Percentiles rank a stretch among this genome's conserved stretches.
These are phyloP conservation scores for Drosophila quadrilineata DNA, from an alignment of 1,140 invertebrate genomes.

Conservation along the genomic window DNA sequence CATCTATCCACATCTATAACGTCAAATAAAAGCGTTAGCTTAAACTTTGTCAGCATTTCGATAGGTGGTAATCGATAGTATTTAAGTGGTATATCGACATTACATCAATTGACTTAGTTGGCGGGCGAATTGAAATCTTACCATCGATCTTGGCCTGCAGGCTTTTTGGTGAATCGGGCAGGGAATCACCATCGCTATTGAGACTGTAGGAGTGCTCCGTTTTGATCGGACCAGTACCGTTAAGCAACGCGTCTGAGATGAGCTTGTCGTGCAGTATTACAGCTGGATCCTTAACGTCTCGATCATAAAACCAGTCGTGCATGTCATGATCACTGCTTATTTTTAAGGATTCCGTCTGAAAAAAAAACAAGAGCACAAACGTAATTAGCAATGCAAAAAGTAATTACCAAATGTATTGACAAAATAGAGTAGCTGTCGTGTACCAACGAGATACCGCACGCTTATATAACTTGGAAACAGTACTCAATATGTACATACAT, in stretches of 20 bases:
- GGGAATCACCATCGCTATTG: constrained; percentile 86
- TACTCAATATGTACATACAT: constrained; percentile 42
- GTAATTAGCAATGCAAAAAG: constrained; percentile 26
- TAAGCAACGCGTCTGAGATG: constrained; percentile 92
- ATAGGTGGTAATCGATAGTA: constrained; percentile 40
- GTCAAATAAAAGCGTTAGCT: constrained; percentile 14
- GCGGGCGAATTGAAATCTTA: constrained; percentile 78
- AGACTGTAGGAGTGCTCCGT: constrained; percentile 92
- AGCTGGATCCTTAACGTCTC: constrained; percentile 80
- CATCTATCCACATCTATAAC: no score
- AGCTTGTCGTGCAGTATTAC: constrained; percentile 93
- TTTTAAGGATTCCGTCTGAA: constrained; percentile 85
- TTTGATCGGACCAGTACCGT: constrained; percentile 89
- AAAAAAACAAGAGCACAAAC: constrained; percentile 42
- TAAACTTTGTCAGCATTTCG: constrained; percentile 26
- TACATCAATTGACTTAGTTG: no score
- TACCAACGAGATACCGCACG: constrained; percentile 57
- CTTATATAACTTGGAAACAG: constrained; percentile 65
- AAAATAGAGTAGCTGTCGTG: constrained; percentile 50
- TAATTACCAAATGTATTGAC: constrained; percentile 68
- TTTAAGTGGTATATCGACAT: no score
- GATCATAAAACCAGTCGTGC: constrained; percentile 84
- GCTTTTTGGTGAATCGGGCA: constrained; percentile 84
- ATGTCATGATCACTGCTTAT: constrained; percentile 83
- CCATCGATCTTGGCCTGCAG: constrained; percentile 85